Evolutionary conservation across 2,113 vertebrate species (phyloP), one percentile per base, ranked within the genome.

Genomic region (Raja brachyura): DNA sequence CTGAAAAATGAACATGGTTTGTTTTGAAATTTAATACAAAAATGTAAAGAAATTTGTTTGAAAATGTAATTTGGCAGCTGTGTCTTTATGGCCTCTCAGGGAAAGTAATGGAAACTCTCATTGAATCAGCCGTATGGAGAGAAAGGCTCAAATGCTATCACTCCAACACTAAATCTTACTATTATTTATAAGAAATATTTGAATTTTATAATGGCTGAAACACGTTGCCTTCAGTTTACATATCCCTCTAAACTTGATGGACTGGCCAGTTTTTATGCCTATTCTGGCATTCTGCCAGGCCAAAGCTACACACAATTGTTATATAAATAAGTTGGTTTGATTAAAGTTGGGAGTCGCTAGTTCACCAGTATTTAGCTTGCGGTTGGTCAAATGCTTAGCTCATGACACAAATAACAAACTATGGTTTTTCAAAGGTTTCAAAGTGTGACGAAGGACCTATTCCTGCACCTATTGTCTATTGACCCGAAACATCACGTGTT

Each of bases 1-100:
- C 61, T 88, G 83, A 63, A 88, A 88, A 88, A 88, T 61, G 81
- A 88, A 88, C 14, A 63, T 33, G 59, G 83, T 63, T 88, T 88
- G 59, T 88, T 88, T 88, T 66, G 83, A 66, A 88, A 63, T 88
- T 88, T 88, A 88, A 88, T 63, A 59, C 56, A 86, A 86, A 86
- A 63, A 86, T 11, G 56, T 63, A 31, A 86, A 86, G 83, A 63
- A 63, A 88, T 88, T n/a, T 66, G 4, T 88, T 63, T 18, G 59
- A 88, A 88, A 88, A 88, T 88, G 14, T 88, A 66, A 88, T 88
- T 88, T 88, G 59, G 59, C 59, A 88, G 83, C 83, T 88, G 59
- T 88, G 83, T 61, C 59, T 88, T 88, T 31, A 33, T 28, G n/a
- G 61, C n/a, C n/a, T 88, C 83, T 33, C 59, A 31, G 83, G 59